Percentiles rank a stretch among this genome's conserved stretches.
Evolutionary conservation across 2,797 vertebrate genomes (phyloP).

Genomic region (Rhincodon typus): DNA sequence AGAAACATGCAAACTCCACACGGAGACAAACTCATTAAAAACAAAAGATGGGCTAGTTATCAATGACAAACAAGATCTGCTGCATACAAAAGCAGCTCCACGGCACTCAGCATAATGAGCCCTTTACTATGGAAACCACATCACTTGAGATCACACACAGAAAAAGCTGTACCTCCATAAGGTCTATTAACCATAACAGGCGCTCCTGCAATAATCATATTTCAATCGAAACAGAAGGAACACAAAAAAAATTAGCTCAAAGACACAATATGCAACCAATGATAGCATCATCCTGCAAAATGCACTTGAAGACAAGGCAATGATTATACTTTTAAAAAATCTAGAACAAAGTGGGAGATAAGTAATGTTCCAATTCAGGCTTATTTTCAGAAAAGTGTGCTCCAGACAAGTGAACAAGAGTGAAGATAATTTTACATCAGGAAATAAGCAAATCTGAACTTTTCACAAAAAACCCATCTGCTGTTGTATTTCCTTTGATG

Average conservation of each 20-base stretch:
- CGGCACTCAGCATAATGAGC: background rate
- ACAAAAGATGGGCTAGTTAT: background rate
- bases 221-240: constrained; percentile 41
- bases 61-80: background rate
- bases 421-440: background rate
- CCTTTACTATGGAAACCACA: constrained; percentile 26
- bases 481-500: background rate
- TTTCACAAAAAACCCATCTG: background rate
- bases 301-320: background rate
- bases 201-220: constrained; percentile 62
- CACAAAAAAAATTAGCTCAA: constrained; percentile 38
- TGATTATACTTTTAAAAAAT: background rate
- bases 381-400: background rate
- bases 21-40: background rate
- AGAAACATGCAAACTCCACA: constrained; percentile 3
- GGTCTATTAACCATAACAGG: constrained; percentile 95
- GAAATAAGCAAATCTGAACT: background rate
- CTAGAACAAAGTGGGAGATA: background rate
- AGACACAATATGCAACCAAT: background rate
- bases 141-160: constrained; percentile 36
- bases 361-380: background rate
- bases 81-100: background rate
- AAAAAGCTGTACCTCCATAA: constrained; percentile 87
- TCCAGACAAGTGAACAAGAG: background rate
- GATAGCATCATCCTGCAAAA: background rate